A percentile compares a stretch with the other conserved stretches of the same genome.
These are phyloP conservation scores for Herpetotheres cachinnans DNA, from an alignment of 2,113 vertebrate genomes.

Conservation along the genomic window DNA sequence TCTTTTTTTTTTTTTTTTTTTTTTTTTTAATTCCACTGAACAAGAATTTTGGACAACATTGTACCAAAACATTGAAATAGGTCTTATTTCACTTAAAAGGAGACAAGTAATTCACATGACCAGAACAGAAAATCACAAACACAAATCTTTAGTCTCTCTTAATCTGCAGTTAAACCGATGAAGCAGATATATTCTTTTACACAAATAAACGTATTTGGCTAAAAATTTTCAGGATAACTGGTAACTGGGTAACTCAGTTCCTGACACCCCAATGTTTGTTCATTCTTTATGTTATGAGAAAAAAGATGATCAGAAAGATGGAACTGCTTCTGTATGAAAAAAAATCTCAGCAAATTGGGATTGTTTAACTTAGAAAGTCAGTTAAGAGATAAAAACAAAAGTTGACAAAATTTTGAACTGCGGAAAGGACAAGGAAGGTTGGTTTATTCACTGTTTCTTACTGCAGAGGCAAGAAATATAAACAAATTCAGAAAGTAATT, in stretches of 20 bases:
- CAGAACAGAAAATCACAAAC: neutral
- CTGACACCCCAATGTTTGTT: neutral
- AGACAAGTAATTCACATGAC: neutral
- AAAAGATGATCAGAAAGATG: neutral
- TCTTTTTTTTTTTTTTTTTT: too few species aligned
- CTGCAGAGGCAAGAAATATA: neutral
- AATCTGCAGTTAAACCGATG: neutral
- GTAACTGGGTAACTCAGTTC: neutral
- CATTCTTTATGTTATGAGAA: neutral
- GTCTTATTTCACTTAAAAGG: neutral
- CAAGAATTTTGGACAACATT: neutral
- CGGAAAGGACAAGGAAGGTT: neutral
- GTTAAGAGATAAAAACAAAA: neutral
- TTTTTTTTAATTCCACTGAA: neutral
- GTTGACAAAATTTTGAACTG: neutral
- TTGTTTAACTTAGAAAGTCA: neutral
- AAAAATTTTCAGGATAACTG: neutral
- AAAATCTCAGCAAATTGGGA: neutral
- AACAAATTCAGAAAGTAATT: neutral
- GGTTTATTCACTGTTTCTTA: neutral
- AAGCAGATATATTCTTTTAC: neutral
- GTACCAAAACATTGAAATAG: neutral
- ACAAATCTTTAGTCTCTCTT: neutral
- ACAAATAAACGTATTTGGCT: neutral
- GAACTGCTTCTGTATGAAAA: neutral